Base-by-base conservation (phyloP, 2,888 invertebrate species). In the Aphrophora alni region DNA sequence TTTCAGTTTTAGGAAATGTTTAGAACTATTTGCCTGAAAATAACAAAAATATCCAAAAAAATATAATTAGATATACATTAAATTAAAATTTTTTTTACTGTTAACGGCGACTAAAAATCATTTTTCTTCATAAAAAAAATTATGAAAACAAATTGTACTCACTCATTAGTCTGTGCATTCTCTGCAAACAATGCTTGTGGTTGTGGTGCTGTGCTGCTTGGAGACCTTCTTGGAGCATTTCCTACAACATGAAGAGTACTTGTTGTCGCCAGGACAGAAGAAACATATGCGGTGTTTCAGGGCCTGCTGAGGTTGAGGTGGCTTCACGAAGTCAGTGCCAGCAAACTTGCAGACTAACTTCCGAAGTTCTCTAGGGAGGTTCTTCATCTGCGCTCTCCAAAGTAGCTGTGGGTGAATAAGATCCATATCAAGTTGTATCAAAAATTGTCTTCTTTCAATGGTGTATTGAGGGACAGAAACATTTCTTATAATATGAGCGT, bases 401-500 rank as follows among this genome's bases (percentile, higher is more conserved):
- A 76, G 21, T 59, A 76, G 51, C 44, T 76, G 76, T 76, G 51
- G 51, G 59, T 17, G 51, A 51, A 76, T 76, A 10, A 76, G 76
- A 26, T 44, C 44, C 59, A 44, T 76, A 25, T 51, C 76, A 44
- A 76, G 59, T 51, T 44, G 59, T 38, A 76, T 59, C 59, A 76
- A 51, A 25, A 76, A 75, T n/a, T 76, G 44, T 51, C 76, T 44
- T 51, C 27, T 17, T 38, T 44, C 7, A 24, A 76, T 44, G 59
- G 38, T 76, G 26, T 27, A 51, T 12, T 76, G 51, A 26, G 76
- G 76, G 76, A 44, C 27, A 59, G 76, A 44, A 76, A 51, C 76
- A 51, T 76, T 44, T 51, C 25, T 44, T 76, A 76, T 76, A 28
- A 51, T 76, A 51, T 59, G 51, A 76, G 76, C 76, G 25, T 76